Percentiles rank a stretch among this genome's conserved stretches.
phyloP scores from a whole-genome alignment of 2,888 invertebrate genomes.

The Coenonympha glycerion region DNA sequence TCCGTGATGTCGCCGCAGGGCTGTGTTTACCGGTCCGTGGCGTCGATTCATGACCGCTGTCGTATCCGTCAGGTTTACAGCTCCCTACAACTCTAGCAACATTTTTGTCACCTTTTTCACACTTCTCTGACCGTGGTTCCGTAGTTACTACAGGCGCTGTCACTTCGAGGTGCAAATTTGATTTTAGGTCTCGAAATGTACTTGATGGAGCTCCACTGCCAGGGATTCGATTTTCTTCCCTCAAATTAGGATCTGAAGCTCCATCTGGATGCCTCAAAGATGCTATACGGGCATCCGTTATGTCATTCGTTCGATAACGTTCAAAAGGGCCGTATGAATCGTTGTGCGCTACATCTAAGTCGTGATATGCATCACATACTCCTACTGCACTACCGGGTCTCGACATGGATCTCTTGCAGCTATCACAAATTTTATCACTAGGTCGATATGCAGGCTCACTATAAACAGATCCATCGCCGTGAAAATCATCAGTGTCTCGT shows the following conservation, averaged over 20 bases:
- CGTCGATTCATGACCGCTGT: constrained; percentile 89
- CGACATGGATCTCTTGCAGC: constrained; percentile 82
- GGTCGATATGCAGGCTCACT: constrained; percentile 88
- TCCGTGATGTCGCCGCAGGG: constrained; percentile 83
- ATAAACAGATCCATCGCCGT: constrained; percentile 87
- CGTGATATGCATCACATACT: constrained; percentile 78
- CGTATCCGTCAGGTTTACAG: constrained; percentile 85
- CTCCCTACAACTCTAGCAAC: constrained; percentile 80
- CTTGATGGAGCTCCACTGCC: constrained; percentile 79
- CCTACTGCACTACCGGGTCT: constrained; percentile 81
- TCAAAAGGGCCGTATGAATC: constrained; percentile 78
- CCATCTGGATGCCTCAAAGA: constrained; percentile 92
- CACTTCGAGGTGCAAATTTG: constrained; percentile 66
- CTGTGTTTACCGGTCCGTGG: constrained; percentile 88
- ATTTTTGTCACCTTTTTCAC: constrained; percentile 78
- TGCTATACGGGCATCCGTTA: constrained; percentile 77
- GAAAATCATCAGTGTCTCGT: constrained; percentile 79
- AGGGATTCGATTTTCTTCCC: constrained; percentile 79
- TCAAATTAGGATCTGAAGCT: constrained; percentile 93
- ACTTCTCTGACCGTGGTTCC: constrained; percentile 77
- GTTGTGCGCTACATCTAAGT: constrained; percentile 71
- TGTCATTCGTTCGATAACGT: constrained; percentile 76
- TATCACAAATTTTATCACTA: constrained; percentile 84
- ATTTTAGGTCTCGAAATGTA: constrained; percentile 76
- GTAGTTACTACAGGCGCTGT: constrained; percentile 75